These are phyloP conservation scores for Alectura lathami DNA, from an alignment of 2,113 vertebrate species.

Conservation along the genomic window DNA sequence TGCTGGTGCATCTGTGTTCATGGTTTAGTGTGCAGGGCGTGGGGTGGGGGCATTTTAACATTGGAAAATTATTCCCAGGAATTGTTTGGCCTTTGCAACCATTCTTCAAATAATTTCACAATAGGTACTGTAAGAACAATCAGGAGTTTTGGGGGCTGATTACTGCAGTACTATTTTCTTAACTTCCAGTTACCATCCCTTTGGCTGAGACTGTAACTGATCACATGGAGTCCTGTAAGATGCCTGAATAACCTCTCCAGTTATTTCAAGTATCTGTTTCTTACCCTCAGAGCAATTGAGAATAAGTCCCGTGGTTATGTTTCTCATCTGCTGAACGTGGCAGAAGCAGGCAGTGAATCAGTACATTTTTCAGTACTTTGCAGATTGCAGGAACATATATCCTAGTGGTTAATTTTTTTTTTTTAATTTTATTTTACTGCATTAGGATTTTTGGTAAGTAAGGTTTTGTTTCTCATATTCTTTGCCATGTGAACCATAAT, in stretches of 20 bases:
- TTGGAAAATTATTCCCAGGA: background rate
- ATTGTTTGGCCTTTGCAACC: background rate
- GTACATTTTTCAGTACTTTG: background rate
- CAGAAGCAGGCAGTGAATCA: background rate
- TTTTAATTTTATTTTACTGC: no score
- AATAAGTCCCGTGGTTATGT: background rate
- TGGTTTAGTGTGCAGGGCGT: background rate
- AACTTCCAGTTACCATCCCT: background rate
- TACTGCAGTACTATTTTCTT: background rate
- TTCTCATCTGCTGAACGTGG: background rate
- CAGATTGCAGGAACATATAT: background rate
- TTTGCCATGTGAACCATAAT: background rate
- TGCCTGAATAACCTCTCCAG: background rate
- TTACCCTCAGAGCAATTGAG: background rate
- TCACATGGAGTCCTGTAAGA: background rate
- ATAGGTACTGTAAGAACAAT: background rate
- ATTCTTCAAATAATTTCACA: background rate
- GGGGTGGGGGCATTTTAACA: background rate
- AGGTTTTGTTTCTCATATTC: background rate
- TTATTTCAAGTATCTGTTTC: background rate
- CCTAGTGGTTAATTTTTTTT: background rate
- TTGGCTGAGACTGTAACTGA: background rate
- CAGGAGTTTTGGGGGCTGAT: background rate
- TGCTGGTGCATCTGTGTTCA: accelerated
- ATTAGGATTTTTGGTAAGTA: background rate